Conservation (phyloP, 23 tunicate genomes). For the Trididemnum miniatum region DNA sequence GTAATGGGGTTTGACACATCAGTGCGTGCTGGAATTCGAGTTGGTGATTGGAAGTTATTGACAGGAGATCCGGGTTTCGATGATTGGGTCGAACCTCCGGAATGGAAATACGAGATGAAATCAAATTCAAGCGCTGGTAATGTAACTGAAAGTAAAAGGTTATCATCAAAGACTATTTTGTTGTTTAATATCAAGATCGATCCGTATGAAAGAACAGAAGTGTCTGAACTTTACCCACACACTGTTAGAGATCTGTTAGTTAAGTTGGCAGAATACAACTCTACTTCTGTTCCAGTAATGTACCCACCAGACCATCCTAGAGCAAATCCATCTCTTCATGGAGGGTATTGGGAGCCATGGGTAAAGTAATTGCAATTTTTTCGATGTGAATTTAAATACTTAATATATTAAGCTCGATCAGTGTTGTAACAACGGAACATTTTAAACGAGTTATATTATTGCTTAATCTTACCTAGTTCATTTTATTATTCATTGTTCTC, state of each 20-base stretch:
- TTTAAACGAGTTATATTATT: no score
- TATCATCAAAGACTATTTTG: constrained; percentile 27
- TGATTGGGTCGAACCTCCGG: constrained; percentile 68
- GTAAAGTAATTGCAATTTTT: no score
- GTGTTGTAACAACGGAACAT: no score
- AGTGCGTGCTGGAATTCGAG: constrained; percentile 65
- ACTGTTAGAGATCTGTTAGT: constrained; percentile 51
- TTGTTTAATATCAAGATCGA: constrained; percentile 65
- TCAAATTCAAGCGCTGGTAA: neutral
- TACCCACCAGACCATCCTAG: constrained; percentile 66
- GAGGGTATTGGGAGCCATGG: constrained; percentile 95
- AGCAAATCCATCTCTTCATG: constrained; percentile 75
- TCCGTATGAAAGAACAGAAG: constrained; percentile 74
- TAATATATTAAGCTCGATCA: no score
- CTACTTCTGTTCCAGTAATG: constrained; percentile 78
- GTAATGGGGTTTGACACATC: constrained; percentile 57
- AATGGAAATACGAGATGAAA: neutral
- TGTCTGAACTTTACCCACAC: constrained; percentile 62
- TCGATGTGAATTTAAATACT: no score
- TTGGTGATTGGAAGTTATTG: constrained; percentile 70
- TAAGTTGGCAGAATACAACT: constrained; percentile 52
- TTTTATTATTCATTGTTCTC: no score
- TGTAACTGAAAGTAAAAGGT: neutral
- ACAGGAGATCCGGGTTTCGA: constrained; percentile 68
- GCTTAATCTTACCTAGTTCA: no score